phyloP scores from a whole-genome alignment of 2,797 vertebrate genomes.

The Iguana delicatissima region DNA sequence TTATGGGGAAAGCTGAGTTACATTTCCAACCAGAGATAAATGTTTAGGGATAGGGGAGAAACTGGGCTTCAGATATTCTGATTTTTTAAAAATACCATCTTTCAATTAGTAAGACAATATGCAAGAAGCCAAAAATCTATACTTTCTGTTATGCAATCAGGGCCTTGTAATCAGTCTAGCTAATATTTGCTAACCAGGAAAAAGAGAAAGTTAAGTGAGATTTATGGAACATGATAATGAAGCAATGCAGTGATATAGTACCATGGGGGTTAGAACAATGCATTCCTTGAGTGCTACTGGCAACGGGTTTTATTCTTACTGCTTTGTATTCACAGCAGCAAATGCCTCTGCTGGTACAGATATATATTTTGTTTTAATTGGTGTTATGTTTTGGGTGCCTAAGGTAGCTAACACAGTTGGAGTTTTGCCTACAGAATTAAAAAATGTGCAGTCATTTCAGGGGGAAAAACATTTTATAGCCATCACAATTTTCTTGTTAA shows the following conservation, averaged over 20 bases:
- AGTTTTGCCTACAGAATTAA: constrained; percentile 8
- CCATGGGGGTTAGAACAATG: neutral
- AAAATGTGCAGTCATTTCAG: constrained; percentile 19
- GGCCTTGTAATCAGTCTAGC: neutral
- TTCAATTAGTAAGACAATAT: neutral
- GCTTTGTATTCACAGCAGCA: constrained; percentile 20
- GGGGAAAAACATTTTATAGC: neutral
- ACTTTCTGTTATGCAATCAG: neutral
- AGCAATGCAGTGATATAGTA: neutral
- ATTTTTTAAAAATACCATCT: neutral
- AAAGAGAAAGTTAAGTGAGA: neutral
- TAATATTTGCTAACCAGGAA: constrained; percentile 10
- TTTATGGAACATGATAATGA: neutral
- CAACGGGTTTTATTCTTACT: constrained; percentile 10
- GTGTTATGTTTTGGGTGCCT: neutral
- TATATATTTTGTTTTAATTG: neutral
- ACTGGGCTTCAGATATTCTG: neutral
- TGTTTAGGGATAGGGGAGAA: neutral
- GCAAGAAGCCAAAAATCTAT: neutral
- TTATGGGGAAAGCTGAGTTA: neutral
- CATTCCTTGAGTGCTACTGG: constrained; percentile 4
- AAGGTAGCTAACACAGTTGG: neutral
- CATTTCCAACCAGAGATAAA: neutral
- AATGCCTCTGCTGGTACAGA: constrained; percentile 4
- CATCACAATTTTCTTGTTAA: neutral